phyloP scores from a whole-genome alignment of 1,140 invertebrate genomes.

The Drosophila tropicalis region DNA sequence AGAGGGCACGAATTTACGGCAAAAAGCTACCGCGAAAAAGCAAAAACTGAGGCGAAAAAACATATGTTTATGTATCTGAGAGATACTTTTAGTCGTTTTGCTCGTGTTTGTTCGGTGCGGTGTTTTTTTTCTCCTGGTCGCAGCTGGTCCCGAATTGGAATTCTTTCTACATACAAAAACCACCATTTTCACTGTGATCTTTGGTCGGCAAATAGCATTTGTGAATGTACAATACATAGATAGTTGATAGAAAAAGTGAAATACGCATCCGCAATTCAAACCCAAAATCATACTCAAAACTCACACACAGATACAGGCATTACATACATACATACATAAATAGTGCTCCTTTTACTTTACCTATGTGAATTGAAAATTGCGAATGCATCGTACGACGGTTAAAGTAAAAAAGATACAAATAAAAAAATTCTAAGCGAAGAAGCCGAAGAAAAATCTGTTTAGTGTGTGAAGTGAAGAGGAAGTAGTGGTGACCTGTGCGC shows the following conservation, averaged over 20 bases:
- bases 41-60: too few species aligned
- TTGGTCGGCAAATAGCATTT: slow-evolving; percentile 55
- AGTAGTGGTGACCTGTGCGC: slow-evolving; percentile 78
- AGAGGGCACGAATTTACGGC: too few species aligned
- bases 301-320: slow-evolving; percentile 26
- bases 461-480: slow-evolving; percentile 65
- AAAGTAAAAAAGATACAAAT: slow-evolving; percentile 75
- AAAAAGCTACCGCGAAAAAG: too few species aligned
- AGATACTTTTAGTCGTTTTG: slow-evolving; percentile 66
- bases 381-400: slow-evolving; percentile 61
- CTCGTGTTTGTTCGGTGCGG: slow-evolving; percentile 66
- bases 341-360: slow-evolving; percentile 12
- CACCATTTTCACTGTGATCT: slow-evolving; percentile 58
- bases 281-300: slow-evolving; percentile 15
- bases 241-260: slow-evolving; percentile 26
- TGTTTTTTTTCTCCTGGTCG: slow-evolving; percentile 56
- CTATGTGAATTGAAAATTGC: slow-evolving; percentile 71
- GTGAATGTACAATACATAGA: slow-evolving; percentile 22
- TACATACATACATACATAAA: not conserved
- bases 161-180: slow-evolving; percentile 41
- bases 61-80: too few species aligned
- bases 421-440: slow-evolving; percentile 70
- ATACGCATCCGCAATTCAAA: slow-evolving; percentile 35
- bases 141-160: slow-evolving; percentile 57
- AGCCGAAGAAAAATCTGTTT: slow-evolving; percentile 67